These are phyloP conservation scores for Graptemys geographica DNA, from an alignment of 2,797 vertebrate species.

Conservation along the genomic window DNA sequence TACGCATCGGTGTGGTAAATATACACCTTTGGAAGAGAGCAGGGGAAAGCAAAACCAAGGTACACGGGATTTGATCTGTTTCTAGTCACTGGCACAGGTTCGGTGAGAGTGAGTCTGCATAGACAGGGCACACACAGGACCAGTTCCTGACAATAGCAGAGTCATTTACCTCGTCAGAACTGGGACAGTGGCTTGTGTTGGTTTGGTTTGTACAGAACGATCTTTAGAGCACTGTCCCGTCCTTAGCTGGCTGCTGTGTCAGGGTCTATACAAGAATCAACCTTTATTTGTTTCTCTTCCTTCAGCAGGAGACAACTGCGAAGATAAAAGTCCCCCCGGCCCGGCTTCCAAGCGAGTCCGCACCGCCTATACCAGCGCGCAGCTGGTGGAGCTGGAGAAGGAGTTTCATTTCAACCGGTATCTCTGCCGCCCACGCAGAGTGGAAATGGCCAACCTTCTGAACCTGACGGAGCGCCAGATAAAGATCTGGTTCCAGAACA, in stretches of 20 bases:
- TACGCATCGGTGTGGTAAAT: neutral
- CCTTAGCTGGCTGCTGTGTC: neutral
- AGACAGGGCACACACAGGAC: neutral
- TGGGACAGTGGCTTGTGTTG: neutral
- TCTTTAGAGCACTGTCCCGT: neutral
- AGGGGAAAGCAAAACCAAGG: neutral
- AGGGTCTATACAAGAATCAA: neutral
- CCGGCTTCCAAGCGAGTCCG: conserved; percentile 97
- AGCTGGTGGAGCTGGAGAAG: conserved; percentile 98
- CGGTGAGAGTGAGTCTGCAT: neutral
- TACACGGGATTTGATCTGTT: neutral
- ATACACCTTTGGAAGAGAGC: neutral
- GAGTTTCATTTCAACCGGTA: conserved; percentile 99
- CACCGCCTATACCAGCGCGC: conserved; percentile 97
- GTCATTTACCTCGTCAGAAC: neutral
- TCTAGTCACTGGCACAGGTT: neutral
- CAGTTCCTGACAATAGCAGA: neutral
- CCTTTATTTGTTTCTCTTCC: conserved; percentile 6
- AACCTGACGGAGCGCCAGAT: conserved; percentile 99
- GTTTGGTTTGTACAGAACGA: neutral
- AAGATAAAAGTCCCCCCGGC: conserved; percentile 97
- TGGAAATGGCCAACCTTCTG: conserved; percentile 98
- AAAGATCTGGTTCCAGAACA: conserved; percentile 99
- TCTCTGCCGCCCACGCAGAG: conserved; percentile 94
- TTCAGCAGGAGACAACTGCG: conserved; percentile 91